Conservation (phyloP, 2,888 invertebrate genomes). For the Cacoxenus indagator region DNA sequence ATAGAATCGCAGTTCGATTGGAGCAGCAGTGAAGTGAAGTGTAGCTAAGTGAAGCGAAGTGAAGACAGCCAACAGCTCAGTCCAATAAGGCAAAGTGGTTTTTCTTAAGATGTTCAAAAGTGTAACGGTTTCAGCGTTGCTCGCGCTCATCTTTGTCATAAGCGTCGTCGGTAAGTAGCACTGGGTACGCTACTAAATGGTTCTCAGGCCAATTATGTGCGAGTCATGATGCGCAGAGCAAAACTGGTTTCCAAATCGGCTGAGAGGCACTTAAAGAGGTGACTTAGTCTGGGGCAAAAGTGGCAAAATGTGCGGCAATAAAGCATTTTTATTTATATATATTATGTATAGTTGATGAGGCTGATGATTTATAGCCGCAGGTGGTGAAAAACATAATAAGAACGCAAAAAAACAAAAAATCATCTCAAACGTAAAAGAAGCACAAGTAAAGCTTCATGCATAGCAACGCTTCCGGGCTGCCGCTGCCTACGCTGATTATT, state of each 20-base stretch:
- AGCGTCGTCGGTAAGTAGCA: constrained; percentile 10
- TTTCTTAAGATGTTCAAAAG: constrained; percentile 7
- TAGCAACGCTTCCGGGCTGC: not conserved
- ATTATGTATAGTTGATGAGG: not conserved
- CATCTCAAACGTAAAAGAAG: not conserved
- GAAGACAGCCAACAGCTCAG: not conserved
- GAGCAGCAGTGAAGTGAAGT: not conserved
- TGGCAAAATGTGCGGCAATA: not conserved
- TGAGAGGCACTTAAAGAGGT: not conserved
- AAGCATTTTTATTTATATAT: not conserved
- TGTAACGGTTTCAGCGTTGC: constrained; percentile 9
- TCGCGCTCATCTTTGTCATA: not conserved
- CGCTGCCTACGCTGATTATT: not conserved
- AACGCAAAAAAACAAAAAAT: not conserved
- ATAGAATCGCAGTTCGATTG: not conserved
- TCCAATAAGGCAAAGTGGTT: not conserved
- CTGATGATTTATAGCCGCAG: not conserved
- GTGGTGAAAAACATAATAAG: not conserved
- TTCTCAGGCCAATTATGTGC: not conserved
- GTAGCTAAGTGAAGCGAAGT: too few species aligned
- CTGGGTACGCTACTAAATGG: not conserved
- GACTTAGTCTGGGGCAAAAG: not conserved
- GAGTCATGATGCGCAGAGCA: not conserved
- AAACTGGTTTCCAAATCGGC: not conserved
- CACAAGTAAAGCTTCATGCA: not conserved